Evolutionary conservation across 2,113 vertebrate genomes (phyloP).

Genomic region (Onychorhynchus coronatus): DNA sequence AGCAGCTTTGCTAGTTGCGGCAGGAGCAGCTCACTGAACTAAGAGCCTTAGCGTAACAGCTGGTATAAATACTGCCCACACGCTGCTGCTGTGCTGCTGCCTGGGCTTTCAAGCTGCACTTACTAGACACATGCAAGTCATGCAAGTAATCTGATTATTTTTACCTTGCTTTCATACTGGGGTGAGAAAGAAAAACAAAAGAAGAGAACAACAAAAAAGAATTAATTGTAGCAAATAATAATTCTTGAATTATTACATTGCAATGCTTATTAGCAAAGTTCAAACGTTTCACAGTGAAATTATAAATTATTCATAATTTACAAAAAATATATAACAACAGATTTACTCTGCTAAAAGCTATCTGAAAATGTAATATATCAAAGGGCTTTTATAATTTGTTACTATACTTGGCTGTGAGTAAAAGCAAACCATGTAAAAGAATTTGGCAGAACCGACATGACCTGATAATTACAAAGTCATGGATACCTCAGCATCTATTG

Average conservation of each 20-base stretch:
- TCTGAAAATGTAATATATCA: neutral
- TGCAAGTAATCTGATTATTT: conserved; percentile 68
- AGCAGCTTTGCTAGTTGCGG: conserved; percentile 15
- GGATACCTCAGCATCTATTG: neutral
- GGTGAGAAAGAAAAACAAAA: conserved; percentile 54
- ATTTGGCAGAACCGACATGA: neutral
- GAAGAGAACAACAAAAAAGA: neutral
- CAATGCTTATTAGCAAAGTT: neutral
- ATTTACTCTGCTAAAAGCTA: neutral
- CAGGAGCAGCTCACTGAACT: neutral
- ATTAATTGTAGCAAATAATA: conserved; percentile 23
- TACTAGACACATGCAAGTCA: conserved; percentile 71
- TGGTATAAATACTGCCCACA: neutral
- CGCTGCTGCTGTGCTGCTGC: neutral
- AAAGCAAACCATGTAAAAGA: neutral
- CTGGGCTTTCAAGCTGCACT: conserved; percentile 44
- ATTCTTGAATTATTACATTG: neutral
- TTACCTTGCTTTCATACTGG: conserved; percentile 94
- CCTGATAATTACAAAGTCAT: neutral
- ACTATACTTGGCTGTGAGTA: neutral
- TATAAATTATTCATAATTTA: neutral
- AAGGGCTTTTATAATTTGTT: neutral
- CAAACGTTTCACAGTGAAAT: neutral
- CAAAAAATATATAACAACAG: neutral
- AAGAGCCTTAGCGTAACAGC: conserved; percentile 9